phyloP scores from a whole-genome alignment of 2,797 vertebrate genomes.

The Liasis olivaceus region DNA sequence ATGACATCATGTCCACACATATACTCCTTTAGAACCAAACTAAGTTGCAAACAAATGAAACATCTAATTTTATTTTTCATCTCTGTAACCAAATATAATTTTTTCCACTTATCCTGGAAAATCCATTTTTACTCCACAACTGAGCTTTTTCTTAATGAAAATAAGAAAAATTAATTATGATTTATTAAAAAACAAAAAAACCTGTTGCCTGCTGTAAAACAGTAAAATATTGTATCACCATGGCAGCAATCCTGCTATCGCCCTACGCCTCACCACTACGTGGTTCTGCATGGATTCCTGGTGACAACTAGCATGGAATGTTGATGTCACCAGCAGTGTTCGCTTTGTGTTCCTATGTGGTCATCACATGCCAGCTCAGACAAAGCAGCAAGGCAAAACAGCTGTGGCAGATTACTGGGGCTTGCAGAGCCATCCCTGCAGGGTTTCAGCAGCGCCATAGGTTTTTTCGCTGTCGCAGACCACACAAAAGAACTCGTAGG shows the following conservation, averaged over 20 bases:
- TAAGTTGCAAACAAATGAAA: background rate
- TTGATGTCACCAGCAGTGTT: background rate
- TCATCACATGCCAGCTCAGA: background rate
- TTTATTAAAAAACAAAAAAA: background rate
- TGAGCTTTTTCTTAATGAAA: background rate
- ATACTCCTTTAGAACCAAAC: background rate
- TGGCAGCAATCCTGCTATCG: background rate
- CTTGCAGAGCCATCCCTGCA: background rate
- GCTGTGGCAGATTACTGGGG: background rate
- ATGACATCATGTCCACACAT: background rate
- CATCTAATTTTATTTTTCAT: background rate
- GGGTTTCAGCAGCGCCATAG: background rate
- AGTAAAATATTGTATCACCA: background rate
- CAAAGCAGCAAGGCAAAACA: background rate
- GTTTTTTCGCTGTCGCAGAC: background rate
- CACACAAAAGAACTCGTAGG: background rate
- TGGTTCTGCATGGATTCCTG: background rate
- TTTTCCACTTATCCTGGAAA: background rate
- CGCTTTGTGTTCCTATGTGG: background rate
- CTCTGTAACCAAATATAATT: background rate
- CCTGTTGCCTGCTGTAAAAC: background rate
- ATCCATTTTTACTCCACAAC: background rate
- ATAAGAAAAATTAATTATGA: background rate
- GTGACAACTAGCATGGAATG: background rate
- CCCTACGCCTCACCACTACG: background rate